These are phyloP conservation scores for Rhinatrema bivittatum DNA, from an alignment of 2,797 vertebrate genomes.

Conservation along the genomic window DNA sequence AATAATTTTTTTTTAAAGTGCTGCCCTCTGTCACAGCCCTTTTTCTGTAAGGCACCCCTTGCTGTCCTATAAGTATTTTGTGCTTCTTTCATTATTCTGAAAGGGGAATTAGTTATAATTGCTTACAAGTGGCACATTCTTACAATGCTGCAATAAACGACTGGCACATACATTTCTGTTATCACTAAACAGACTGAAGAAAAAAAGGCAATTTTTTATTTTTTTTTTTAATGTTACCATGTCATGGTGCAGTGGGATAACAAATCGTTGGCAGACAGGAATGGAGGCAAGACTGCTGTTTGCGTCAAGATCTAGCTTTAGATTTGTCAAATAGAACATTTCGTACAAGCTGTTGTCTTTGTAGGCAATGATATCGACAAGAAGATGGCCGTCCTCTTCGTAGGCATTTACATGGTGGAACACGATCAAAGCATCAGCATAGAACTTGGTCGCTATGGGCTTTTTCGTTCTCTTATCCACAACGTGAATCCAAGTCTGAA, in stretches of 20 bases:
- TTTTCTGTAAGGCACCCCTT: too few species aligned
- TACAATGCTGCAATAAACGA: too few species aligned
- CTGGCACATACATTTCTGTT: too few species aligned
- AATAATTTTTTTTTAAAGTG: too few species aligned
- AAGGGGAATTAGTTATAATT: too few species aligned
- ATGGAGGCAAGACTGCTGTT: slow-evolving; percentile 28
- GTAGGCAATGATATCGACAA: slow-evolving; percentile 79
- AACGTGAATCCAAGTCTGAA: slow-evolving; percentile 81
- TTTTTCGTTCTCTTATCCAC: slow-evolving; percentile 72
- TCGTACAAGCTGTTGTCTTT: slow-evolving; percentile 73
- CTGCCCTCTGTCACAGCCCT: too few species aligned
- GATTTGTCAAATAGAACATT: slow-evolving; percentile 79
- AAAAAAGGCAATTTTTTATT: too few species aligned
- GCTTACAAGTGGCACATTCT: too few species aligned
- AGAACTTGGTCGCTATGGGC: slow-evolving; percentile 51
- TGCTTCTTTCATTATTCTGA: too few species aligned
- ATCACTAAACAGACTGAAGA: too few species aligned
- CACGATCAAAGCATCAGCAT: slow-evolving; percentile 66
- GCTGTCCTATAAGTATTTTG: too few species aligned
- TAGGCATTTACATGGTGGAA: slow-evolving; percentile 92
- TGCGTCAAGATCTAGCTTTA: slow-evolving; percentile 46
- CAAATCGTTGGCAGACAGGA: slow-evolving; percentile 67
- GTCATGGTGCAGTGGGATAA: slow-evolving; percentile 63
- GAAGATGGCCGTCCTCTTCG: slow-evolving; percentile 70
- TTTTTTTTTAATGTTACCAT: too few species aligned